phyloP scores from a whole-genome alignment of 2,113 vertebrate species.

The Centrocercus urophasianus region DNA sequence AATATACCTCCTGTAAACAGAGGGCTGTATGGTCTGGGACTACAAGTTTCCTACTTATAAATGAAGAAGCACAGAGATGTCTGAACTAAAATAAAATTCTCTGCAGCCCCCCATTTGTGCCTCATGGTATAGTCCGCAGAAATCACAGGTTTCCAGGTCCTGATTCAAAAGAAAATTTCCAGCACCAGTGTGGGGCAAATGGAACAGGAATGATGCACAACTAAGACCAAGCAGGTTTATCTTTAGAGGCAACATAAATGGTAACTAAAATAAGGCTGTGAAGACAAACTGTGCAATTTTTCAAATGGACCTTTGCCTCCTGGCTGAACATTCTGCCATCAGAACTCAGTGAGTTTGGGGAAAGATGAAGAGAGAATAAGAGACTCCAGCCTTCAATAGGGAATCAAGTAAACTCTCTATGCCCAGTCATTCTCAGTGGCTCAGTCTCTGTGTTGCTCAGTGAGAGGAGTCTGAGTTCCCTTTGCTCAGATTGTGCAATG shows the following conservation, averaged over 20 bases:
- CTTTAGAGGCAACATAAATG: not conserved
- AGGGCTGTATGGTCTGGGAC: not conserved
- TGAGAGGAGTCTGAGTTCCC: not conserved
- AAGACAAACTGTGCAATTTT: not conserved
- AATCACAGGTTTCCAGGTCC: not conserved
- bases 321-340: not conserved
- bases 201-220: not conserved
- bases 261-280: not conserved
- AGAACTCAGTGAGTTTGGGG: not conserved
- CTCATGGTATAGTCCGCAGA: not conserved
- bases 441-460: not conserved
- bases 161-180: not conserved
- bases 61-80: not conserved
- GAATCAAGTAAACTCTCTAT: not conserved
- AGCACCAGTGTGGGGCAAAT: not conserved
- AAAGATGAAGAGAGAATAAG: not conserved
- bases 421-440: too few relatives aligned
- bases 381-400: not conserved
- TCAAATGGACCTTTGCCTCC: not conserved
- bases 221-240: not conserved
- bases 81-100: not conserved
- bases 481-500: not conserved
- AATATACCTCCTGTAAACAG: not conserved
- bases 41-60: not conserved
- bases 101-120: not conserved